Evolutionary conservation across 2,113 vertebrate genomes (phyloP), one percentile per base, ranked within the genome.

Genomic region (Apaloderma vittatum): DNA sequence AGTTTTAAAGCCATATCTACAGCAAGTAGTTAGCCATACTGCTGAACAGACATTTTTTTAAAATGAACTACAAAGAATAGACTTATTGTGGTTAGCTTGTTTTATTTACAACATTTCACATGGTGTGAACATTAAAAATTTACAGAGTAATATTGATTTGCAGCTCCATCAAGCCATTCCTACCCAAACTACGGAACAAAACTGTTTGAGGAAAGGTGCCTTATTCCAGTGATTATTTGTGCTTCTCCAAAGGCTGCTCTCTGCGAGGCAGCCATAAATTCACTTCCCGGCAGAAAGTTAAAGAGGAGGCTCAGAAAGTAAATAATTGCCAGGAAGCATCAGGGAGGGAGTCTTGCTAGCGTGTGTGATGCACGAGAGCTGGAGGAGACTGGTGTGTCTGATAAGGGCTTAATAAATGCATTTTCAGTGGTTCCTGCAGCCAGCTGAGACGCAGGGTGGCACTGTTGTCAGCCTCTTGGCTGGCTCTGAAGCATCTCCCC

Each of bases 1-100:
- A 97, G 98, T 92, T 98, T 98, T 98, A 98, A 98, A 98, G 98
- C 98, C 97, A 71, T 97, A 57, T 95, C 96, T 94, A 97, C 96
- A 96, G 98, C 94, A 30, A 97, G 97, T 97, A 97, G 98, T 98
- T 97, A 97, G 97, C 96, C 96, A 94, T 96, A 97, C 90, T 98
- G 98, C 98, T 98, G 98, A 98, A 94, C 96, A 93, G 97, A 96
- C 98, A 98, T 93, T 98, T 98, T 97, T 98, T 86, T 48, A 95
- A 98, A 98, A 98, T 92, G 97, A 98, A 97, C 78, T 96, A 86
- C 97, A 91, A 97, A 98, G 98, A 97, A 78, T 91, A 97, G 95
- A 40, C 87, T 95, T 95, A 96, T 97, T 93, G 86, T 80, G 93
- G 95, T 97, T 96, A 91, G 94, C 93, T 93, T 96, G 92, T 94